Percentiles rank a stretch among this genome's conserved stretches.
phyloP scores from a whole-genome alignment of 2,113 vertebrate species.

The Coreoperca whiteheadi region DNA sequence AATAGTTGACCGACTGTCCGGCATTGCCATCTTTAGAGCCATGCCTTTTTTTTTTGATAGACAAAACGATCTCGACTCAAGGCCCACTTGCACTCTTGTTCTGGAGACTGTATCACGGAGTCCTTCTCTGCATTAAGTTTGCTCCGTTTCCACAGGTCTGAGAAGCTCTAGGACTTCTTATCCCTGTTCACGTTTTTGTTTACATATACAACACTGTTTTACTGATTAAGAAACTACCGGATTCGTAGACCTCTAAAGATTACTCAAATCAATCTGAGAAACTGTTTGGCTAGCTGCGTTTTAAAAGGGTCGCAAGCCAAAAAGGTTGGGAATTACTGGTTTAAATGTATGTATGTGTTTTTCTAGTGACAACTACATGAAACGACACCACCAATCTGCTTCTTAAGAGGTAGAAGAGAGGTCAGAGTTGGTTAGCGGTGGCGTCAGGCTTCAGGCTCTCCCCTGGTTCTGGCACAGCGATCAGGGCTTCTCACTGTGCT shows the following conservation, averaged over 20 bases:
- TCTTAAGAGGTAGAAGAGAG: constrained; percentile 16
- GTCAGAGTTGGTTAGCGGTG: constrained; percentile 51
- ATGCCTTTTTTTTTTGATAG: too few species aligned
- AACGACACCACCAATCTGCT: neutral
- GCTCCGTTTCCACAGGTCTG: too few species aligned
- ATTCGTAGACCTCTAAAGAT: neutral
- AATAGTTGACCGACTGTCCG: too few species aligned
- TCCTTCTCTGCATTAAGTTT: too few species aligned
- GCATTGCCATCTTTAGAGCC: too few species aligned
- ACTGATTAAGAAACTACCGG: neutral
- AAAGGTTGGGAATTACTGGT: neutral
- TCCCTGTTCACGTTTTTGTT: neutral
- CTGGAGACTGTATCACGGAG: too few species aligned
- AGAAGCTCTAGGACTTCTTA: too few species aligned
- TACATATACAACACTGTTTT: neutral
- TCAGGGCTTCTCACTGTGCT: constrained; percentile 25
- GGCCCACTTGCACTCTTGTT: too few species aligned
- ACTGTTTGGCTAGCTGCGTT: neutral
- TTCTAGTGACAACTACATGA: constrained; percentile 34
- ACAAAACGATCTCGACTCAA: too few species aligned
- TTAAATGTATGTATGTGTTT: constrained; percentile 4
- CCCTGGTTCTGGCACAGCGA: neutral
- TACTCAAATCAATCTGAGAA: too few species aligned
- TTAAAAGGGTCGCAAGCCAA: neutral
- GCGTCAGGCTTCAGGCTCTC: constrained; percentile 30